These are phyloP conservation scores for Lepisosteus osseus DNA, from an alignment of 2,113 vertebrate species.

Conservation along the genomic window DNA sequence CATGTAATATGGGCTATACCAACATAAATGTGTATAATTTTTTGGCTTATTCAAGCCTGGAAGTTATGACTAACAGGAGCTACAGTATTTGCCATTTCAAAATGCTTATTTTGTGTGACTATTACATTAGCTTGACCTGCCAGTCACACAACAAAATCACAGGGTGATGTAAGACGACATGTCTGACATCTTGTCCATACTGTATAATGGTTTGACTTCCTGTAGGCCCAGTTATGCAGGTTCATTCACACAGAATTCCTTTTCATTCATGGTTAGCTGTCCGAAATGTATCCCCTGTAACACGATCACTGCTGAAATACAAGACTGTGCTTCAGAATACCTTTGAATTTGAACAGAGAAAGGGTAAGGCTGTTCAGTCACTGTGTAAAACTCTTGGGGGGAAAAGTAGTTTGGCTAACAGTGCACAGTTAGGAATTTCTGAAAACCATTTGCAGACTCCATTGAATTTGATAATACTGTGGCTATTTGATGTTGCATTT, in stretches of 20 bases:
- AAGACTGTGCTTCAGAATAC: conserved; percentile 43
- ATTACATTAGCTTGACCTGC: no score
- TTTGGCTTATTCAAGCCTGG: no score
- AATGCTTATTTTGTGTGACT: no score
- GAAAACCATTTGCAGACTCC: no score
- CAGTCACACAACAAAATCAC: not conserved
- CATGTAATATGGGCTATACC: no score
- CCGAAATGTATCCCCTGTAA: conserved; percentile 50
- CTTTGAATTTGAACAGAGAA: conserved; percentile 36
- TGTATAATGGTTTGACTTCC: not conserved
- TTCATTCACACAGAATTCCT: not conserved
- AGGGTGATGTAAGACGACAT: not conserved
- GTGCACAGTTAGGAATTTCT: no score
- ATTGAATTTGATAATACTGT: no score
- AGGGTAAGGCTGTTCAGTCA: conserved; percentile 32
- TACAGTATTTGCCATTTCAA: no score
- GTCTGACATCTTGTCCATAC: no score
- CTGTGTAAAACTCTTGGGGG: conserved; percentile 28
- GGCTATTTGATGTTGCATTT: no score
- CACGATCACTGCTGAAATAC: conserved; percentile 47
- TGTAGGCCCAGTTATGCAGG: not conserved
- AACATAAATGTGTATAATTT: no score
- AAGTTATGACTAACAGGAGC: no score
- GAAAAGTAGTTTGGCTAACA: not conserved
- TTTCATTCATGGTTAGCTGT: conserved; percentile 41